These are phyloP conservation scores for Callaeas wilsoni DNA, from an alignment of 2,113 vertebrate species.

Conservation along the genomic window DNA sequence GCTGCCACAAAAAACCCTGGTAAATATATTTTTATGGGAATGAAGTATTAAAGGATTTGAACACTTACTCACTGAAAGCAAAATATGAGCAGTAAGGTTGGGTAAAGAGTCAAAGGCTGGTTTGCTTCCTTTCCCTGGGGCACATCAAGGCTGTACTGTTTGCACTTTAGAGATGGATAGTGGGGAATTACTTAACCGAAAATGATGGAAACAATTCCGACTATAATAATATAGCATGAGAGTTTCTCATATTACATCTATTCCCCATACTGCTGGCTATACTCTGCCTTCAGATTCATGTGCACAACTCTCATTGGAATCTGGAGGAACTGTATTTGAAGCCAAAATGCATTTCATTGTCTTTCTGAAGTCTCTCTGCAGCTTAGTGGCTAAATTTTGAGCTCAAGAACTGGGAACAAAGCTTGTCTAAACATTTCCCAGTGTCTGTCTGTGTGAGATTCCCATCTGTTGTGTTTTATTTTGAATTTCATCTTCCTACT, in stretches of 20 bases:
- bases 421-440: constrained; percentile 35
- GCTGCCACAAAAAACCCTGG: constrained; percentile 37
- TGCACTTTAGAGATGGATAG: constrained; percentile 54
- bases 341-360: constrained; percentile 48
- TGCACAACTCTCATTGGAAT: constrained; percentile 30
- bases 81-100: constrained; percentile 60
- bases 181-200: constrained; percentile 58
- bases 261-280: constrained; percentile 35
- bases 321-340: not conserved
- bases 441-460: not conserved
- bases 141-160: constrained; percentile 39
- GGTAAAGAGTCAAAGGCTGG: constrained; percentile 56
- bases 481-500: constrained; percentile 26
- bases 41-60: constrained; percentile 67
- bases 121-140: constrained; percentile 54
- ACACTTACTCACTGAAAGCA: constrained; percentile 59
- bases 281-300: constrained; percentile 14
- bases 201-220: constrained; percentile 59
- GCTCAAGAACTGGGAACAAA: constrained; percentile 7
- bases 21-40: constrained; percentile 64
- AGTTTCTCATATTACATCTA: constrained; percentile 59
- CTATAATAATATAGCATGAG: constrained; percentile 43
- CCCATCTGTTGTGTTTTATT: constrained; percentile 41
- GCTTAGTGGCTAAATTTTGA: constrained; percentile 8
- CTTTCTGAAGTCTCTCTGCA: constrained; percentile 4